These are phyloP conservation scores for Leptobrachium leishanense DNA, from an alignment of 2,113 vertebrate species.

Conservation along the genomic window DNA sequence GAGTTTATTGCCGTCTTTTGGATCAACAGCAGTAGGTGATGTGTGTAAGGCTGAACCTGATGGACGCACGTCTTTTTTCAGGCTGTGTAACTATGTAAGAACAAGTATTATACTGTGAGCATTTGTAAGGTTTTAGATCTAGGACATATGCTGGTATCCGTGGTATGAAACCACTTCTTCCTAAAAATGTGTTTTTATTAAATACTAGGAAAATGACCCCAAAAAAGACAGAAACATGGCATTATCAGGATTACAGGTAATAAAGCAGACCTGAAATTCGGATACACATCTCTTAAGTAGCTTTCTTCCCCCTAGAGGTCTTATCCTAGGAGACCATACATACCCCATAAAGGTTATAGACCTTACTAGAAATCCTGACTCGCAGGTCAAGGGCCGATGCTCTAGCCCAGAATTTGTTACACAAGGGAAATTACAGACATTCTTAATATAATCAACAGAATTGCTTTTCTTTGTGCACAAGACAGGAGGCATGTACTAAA, in stretches of 20 bases:
- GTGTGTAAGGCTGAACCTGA: too few species aligned
- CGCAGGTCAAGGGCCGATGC: conserved; percentile 19
- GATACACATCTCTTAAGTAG: not conserved
- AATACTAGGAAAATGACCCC: too few species aligned
- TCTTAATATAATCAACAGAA: conserved; percentile 32
- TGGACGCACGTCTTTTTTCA: too few species aligned
- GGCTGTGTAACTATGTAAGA: too few species aligned
- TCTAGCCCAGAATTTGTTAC: conserved; percentile 34
- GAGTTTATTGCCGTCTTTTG: too few species aligned
- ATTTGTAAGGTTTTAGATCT: too few species aligned
- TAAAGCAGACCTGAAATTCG: not conserved
- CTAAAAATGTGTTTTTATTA: too few species aligned
- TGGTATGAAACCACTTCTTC: too few species aligned
- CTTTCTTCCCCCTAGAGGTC: conserved; percentile 28
- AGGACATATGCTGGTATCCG: too few species aligned
- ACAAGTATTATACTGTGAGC: too few species aligned
- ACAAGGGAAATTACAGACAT: conserved; percentile 45
- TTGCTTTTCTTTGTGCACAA: conserved; percentile 6
- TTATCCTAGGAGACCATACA: conserved; percentile 17
- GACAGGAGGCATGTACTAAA: not conserved
- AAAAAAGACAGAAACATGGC: not conserved
- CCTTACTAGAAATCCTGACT: conserved; percentile 38
- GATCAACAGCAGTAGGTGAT: too few species aligned
- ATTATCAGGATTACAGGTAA: conserved; percentile 4
- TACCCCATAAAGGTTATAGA: conserved; percentile 10